Evolutionary conservation across 2,113 vertebrate genomes (phyloP), one percentile per base, ranked within the genome.

Genomic region (Oryzias celebensis): DNA sequence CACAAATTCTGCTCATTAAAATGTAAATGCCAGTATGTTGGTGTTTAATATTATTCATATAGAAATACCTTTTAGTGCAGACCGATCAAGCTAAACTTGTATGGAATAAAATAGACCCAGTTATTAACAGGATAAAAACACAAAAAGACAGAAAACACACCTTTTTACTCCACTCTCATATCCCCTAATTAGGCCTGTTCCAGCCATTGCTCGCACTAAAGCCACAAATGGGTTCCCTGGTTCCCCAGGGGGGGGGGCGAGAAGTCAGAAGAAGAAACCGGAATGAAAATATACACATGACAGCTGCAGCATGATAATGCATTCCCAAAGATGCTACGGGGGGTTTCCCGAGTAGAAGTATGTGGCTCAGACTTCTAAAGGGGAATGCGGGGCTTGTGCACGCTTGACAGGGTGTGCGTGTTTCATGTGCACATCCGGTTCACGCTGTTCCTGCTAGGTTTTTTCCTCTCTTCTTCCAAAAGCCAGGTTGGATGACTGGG

Each of bases 221-320:
- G 65, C 72, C 72, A 75, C 81, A 87, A 86, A 86, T 82, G 80
- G 61, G 62, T 78, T 80, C 58, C 53, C 69, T 62, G 62, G 64
- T 69, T 31, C 58, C 75, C 74, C 58, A 2, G 2, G 64, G 68
- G 71, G 36, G 36, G 36, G 31, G 36, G 7, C 7, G 36, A 10
- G 36, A 2, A 36, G 28, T 42, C 63, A 57, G 65, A 54, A 57
- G 65, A 52, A 8, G 49, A 52, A 20, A 55, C 55, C 28, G 2
- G 74, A 87, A 85, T 80, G 59, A 72, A 79, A 85, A 85, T 79
- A 85, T 87, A 77, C 77, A 68, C 71, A 76, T 45, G 64, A 82
- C 76, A 75, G 81, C 69, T 69, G 72, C 71, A 36, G 70, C 68
- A 80, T 78, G 57, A 85, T 84, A 78, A 85, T 80, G 56, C 80